Evolutionary conservation across 64 coral and sea anemone genomes (phyloP), one percentile per base, ranked within the genome.

Genomic region (Dendronephthya gigantea): DNA sequence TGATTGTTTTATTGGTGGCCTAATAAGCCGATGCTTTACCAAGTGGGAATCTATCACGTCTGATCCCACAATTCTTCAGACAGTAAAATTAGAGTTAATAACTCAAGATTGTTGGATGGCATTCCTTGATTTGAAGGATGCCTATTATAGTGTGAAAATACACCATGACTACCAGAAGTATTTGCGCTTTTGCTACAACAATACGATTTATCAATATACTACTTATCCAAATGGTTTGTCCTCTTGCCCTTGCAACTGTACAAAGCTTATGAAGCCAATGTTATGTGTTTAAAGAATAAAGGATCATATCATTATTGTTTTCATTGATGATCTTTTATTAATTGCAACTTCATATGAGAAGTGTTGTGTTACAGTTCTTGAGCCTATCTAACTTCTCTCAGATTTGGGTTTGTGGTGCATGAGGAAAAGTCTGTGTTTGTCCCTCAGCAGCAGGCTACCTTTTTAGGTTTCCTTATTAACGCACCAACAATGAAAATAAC

Each of bases 391-490:
- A 39, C 52, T 86, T 72, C 70, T 88, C 25, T 81, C 91, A 4
- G 86, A 69, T 6, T 27, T 75, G 4, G 69, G 69, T 75, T 75
- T 75, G 47, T 40, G 16, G 43, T 92, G 19, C 83, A 92, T 51
- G 70, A 82, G 34, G 91, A 83, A 19, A 87, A 90, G 86, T 93
- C 85, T 43, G 81, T 93, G 9, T 81, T 90, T 50, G 51, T 87
- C 12, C 84, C 92, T 16, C 50, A 83, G 7, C 74, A 87, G 50
- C 35, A 81, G 58, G 72, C 87, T 38, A 50, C 50, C 38, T 90
- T 90, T 75, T 84, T 90, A 59, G 88, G 92, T 4, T 93, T 93
- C 87, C 70, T 39, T 39, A 75, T 93, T 31, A 82, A 88, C 81
- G 87, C 85, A 33, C 82, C 34, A 14, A 27, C 76, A 65, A 83